phyloP scores from a whole-genome alignment of 1,140 invertebrate genomes.

The Phymorhynchus buccinoides region DNA sequence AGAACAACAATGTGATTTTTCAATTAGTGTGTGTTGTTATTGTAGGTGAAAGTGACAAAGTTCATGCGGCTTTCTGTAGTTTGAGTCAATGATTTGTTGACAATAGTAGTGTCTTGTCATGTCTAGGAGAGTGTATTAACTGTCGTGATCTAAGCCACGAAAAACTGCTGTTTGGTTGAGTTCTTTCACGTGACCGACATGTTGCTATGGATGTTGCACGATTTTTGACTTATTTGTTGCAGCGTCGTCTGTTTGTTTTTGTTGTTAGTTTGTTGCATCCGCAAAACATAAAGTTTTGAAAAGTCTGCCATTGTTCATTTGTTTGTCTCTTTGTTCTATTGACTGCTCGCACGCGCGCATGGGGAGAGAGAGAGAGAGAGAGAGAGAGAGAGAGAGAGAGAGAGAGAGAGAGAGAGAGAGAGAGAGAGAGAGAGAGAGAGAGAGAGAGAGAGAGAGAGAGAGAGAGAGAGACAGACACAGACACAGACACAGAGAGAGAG shows the following conservation, averaged over 20 bases:
- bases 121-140: background rate
- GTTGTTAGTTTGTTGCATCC: background rate
- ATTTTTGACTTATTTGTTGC: background rate
- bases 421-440: conserved; percentile 17
- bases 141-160: background rate
- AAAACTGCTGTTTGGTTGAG: background rate
- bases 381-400: conserved; percentile 27
- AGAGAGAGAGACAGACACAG: conserved; percentile 13
- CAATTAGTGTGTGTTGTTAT: too few species aligned
- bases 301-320: background rate
- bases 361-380: conserved; percentile 18
- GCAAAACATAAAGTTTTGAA: background rate
- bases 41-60: too few species aligned
- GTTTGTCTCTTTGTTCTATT: background rate
- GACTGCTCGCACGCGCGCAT: too few species aligned
- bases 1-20: too few species aligned
- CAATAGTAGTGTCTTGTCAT: too few species aligned
- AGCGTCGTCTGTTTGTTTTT: conserved; percentile 3
- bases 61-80: too few species aligned
- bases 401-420: conserved; percentile 13
- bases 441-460: conserved; percentile 19
- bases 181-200: background rate
- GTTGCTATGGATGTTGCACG: background rate
- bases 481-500: too few species aligned
- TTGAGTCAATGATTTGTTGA: too few species aligned